These are phyloP conservation scores for Spizella passerina DNA, from an alignment of 2,797 vertebrate genomes.

Conservation along the genomic window DNA sequence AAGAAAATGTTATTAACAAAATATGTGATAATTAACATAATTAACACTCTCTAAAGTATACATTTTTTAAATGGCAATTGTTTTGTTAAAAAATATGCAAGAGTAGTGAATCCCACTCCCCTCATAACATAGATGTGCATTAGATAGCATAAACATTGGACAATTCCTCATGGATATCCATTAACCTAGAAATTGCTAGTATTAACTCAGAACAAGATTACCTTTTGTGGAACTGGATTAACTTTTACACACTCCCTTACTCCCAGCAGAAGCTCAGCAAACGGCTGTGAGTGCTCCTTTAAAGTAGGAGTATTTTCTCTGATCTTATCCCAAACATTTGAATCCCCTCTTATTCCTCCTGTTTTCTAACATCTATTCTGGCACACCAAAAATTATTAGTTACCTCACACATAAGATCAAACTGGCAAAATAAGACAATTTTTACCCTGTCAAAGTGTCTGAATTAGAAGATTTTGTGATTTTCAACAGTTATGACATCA, in stretches of 20 bases:
- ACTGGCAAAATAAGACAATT: neutral
- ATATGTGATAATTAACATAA: constrained; percentile 74
- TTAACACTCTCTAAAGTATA: constrained; percentile 58
- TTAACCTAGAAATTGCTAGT: constrained; percentile 1
- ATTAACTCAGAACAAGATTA: constrained; percentile 39
- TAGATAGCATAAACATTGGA: neutral
- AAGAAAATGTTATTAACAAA: constrained; percentile 76
- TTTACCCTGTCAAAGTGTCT: neutral
- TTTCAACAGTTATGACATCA: neutral
- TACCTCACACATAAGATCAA: neutral
- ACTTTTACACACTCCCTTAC: neutral
- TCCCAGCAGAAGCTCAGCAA: neutral
- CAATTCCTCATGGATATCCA: constrained; percentile 24
- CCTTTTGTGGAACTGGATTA: constrained; percentile 5
- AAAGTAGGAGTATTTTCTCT: neutral
- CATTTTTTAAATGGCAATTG: constrained; percentile 42
- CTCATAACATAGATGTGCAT: neutral
- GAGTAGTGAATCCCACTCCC: constrained; percentile 26
- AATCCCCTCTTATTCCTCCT: neutral
- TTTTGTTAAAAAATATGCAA: constrained; percentile 43
- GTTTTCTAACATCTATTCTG: neutral
- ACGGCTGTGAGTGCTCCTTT: neutral
- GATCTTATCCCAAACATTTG: neutral
- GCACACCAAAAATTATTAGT: neutral
- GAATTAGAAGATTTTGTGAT: neutral